Conservation (phyloP, 2,797 vertebrate genomes). For the Tenualosa thibaudeaui region DNA sequence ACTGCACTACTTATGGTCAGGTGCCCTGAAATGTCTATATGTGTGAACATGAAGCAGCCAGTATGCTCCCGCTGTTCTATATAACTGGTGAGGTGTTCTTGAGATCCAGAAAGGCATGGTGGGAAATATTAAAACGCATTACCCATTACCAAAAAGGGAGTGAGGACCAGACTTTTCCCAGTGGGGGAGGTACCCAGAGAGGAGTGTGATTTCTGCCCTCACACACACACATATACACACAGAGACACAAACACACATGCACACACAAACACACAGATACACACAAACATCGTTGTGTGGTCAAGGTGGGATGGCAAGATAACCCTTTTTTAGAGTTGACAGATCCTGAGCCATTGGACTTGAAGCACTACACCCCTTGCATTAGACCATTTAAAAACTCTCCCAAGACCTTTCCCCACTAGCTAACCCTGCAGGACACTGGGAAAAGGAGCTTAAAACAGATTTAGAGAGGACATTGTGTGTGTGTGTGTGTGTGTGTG, state of each 20-base stretch:
- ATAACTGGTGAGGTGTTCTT: not conserved
- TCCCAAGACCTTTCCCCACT: slow-evolving; percentile 17
- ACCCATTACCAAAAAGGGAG: not conserved
- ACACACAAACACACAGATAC: not conserved
- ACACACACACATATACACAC: not conserved
- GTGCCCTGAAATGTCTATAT: not conserved
- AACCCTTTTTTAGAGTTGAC: slow-evolving; percentile 32
- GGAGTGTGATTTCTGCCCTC: slow-evolving; percentile 22
- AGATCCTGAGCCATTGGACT: slow-evolving; percentile 17
- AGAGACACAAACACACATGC: not conserved
- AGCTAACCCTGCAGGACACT: slow-evolving; percentile 17
- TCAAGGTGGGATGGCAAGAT: slow-evolving; percentile 36
- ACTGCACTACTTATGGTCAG: not conserved
- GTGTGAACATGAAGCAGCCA: not conserved
- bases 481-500: not conserved
- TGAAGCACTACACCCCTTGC: slow-evolving; percentile 25
- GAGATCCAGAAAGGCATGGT: slow-evolving; percentile 1
- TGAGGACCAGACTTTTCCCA: not conserved
- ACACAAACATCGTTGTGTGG: not conserved
- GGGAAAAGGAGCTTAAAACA: slow-evolving; percentile 8
- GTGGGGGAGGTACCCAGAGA: slow-evolving; percentile 27
- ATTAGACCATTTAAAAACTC: slow-evolving; percentile 36
- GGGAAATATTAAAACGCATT: not conserved
- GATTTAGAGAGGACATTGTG: slow-evolving; percentile 26
- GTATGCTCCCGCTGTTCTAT: not conserved